Evolutionary conservation across 2,113 vertebrate genomes (phyloP).

Genomic region (Phalacrocorax aristotelis): DNA sequence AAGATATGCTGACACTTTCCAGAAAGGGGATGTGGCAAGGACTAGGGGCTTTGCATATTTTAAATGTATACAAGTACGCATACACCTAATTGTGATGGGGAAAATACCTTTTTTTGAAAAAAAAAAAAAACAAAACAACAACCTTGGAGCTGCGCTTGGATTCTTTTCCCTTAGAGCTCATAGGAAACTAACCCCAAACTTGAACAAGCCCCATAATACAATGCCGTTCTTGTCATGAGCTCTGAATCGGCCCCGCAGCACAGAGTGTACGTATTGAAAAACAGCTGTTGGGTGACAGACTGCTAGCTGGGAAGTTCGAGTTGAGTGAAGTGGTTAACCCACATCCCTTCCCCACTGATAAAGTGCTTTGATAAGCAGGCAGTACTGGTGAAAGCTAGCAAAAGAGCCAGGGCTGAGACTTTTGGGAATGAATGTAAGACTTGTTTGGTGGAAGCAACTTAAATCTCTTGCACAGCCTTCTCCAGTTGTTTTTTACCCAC

Average conservation of each 20-base stretch:
- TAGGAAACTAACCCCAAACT: slow-evolving; percentile 1
- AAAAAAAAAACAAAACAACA: not conserved
- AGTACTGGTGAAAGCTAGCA: slow-evolving; percentile 75
- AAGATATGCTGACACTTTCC: not conserved
- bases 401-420: slow-evolving; percentile 75
- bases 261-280: slow-evolving; percentile 77
- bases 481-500: not conserved
- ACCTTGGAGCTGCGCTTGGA: not conserved
- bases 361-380: slow-evolving; percentile 95
- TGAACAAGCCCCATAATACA: slow-evolving; percentile 17
- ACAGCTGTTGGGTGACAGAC: slow-evolving; percentile 86
- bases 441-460: slow-evolving; percentile 76
- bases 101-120: not conserved
- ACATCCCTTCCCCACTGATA: slow-evolving; percentile 92
- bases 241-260: slow-evolving; percentile 53
- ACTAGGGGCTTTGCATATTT: not conserved
- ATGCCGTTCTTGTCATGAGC: slow-evolving; percentile 77
- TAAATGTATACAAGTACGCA: not conserved
- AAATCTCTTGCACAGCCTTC: slow-evolving; percentile 22
- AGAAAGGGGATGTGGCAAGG: not conserved
- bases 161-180: slow-evolving; percentile 5
- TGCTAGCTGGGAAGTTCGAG: slow-evolving; percentile 75
- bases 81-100: not conserved
- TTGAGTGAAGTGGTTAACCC: slow-evolving; percentile 86
- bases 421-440: slow-evolving; percentile 80